Conservation (phyloP, 2,797 vertebrate species). For the Kryptopterus vitreolus region DNA sequence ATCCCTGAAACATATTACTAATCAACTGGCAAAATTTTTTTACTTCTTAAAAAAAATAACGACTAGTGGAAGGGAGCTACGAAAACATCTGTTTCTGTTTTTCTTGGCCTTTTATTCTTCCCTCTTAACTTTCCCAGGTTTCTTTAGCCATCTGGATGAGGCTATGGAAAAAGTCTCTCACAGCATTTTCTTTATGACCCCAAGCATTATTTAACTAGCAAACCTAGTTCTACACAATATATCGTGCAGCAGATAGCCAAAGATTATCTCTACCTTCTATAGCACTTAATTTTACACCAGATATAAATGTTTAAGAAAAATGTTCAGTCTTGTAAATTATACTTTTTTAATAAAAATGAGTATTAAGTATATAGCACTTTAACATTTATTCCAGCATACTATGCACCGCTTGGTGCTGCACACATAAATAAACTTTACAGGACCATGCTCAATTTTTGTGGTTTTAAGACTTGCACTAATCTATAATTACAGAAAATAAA, state of each 20-base stretch:
- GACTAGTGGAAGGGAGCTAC: neutral
- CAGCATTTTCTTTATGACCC: constrained; percentile 29
- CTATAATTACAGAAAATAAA: neutral
- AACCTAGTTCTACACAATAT: constrained; percentile 11
- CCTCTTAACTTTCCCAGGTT: constrained; percentile 50
- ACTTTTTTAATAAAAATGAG: too few relatives aligned
- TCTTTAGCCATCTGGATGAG: constrained; percentile 62
- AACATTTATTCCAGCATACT: neutral
- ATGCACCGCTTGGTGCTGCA: neutral
- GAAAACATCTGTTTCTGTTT: constrained; percentile 25
- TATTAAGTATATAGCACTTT: too few relatives aligned
- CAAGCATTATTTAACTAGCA: constrained; percentile 40
- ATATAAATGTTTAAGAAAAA: neutral
- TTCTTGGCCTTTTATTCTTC: constrained; percentile 29
- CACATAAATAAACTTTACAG: neutral
- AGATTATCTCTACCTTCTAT: neutral
- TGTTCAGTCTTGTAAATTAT: neutral
- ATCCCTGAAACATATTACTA: neutral
- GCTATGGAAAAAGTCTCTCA: constrained; percentile 57
- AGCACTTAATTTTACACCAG: neutral
- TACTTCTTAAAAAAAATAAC: neutral
- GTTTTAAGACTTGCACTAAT: neutral
- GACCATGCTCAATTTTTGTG: neutral
- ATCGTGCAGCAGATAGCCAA: neutral
- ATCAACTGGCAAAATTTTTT: neutral